Evolutionary conservation across 2,113 vertebrate species (phyloP).

Genomic region (Plecturocebus donacophilus): DNA sequence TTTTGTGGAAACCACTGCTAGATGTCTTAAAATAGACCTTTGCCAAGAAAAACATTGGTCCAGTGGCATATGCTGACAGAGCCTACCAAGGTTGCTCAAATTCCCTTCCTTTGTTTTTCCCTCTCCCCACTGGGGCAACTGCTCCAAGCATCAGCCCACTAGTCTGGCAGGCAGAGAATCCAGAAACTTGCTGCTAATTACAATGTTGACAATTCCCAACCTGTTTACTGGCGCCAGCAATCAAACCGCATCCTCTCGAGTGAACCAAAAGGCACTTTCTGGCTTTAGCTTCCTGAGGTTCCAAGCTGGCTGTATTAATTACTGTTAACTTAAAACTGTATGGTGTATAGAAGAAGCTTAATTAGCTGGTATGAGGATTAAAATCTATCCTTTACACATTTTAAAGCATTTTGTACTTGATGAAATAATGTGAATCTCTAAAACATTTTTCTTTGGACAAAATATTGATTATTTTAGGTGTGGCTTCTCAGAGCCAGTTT

Average conservation of each 20-base stretch:
- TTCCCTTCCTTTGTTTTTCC: constrained; percentile 86
- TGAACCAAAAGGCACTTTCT: constrained; percentile 85
- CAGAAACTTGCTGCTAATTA: constrained; percentile 88
- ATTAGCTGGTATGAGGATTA: constrained; percentile 79
- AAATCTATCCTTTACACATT: constrained; percentile 74
- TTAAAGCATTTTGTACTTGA: constrained; percentile 63
- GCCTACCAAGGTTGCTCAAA: constrained; percentile 81
- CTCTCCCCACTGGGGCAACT: constrained; percentile 78
- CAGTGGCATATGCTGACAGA: constrained; percentile 84
- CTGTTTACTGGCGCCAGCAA: constrained; percentile 84
- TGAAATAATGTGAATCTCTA: constrained; percentile 49
- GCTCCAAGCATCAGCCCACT: constrained; percentile 84
- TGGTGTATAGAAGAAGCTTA: constrained; percentile 76
- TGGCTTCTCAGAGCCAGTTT: not conserved
- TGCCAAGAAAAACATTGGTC: constrained; percentile 87
- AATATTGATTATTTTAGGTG: constrained; percentile 14
- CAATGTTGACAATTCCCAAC: constrained; percentile 88
- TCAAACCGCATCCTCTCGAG: constrained; percentile 84
- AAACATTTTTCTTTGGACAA: constrained; percentile 53
- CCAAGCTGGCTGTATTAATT: constrained; percentile 87
- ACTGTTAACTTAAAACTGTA: constrained; percentile 84
- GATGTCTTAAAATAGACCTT: constrained; percentile 79
- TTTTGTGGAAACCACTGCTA: constrained; percentile 81
- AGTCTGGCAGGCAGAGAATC: constrained; percentile 86
- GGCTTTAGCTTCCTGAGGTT: constrained; percentile 84